A percentile compares a stretch with the other conserved stretches of the same genome.
phyloP scores from a whole-genome alignment of 2,888 invertebrate genomes.

The Leptopterna dolabrata region DNA sequence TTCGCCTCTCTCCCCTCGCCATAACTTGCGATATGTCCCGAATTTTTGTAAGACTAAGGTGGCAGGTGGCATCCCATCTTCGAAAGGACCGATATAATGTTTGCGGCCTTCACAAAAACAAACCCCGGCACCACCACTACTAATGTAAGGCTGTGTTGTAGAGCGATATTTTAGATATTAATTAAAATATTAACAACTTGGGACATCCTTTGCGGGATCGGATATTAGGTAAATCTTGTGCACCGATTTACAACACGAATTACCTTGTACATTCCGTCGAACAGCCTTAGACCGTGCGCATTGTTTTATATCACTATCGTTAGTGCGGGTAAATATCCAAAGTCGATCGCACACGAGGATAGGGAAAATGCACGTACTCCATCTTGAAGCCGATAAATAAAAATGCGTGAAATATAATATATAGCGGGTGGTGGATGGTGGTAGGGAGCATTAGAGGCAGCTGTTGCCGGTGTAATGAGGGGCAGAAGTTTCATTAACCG shows the following conservation, averaged over 20 bases:
- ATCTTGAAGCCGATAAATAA: slow-evolving; percentile 1
- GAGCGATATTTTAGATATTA: too few relatives aligned
- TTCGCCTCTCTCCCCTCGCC: too few relatives aligned
- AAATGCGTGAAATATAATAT: slow-evolving; percentile 4
- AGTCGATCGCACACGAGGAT: neutral
- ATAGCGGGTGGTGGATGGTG: neutral
- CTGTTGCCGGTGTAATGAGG: slow-evolving; percentile 60
- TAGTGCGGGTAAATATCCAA: neutral
- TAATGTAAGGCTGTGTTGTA: too few relatives aligned
- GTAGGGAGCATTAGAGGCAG: slow-evolving; percentile 57
- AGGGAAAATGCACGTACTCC: neutral
- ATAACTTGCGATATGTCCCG: too few relatives aligned
- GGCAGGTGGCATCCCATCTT: too few relatives aligned
- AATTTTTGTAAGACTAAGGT: too few relatives aligned
- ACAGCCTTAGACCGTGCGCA: neutral
- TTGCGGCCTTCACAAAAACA: too few relatives aligned
- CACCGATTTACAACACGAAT: neutral
- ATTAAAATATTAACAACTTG: too few relatives aligned
- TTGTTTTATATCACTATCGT: neutral
- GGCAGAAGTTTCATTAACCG: slow-evolving; percentile 56
- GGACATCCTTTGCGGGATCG: too few relatives aligned
- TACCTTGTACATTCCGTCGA: neutral
- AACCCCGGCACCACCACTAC: too few relatives aligned
- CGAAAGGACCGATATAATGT: too few relatives aligned
- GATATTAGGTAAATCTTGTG: neutral